Conservation (phyloP, 2,797 vertebrate species). For the Serranus cabrilla region DNA sequence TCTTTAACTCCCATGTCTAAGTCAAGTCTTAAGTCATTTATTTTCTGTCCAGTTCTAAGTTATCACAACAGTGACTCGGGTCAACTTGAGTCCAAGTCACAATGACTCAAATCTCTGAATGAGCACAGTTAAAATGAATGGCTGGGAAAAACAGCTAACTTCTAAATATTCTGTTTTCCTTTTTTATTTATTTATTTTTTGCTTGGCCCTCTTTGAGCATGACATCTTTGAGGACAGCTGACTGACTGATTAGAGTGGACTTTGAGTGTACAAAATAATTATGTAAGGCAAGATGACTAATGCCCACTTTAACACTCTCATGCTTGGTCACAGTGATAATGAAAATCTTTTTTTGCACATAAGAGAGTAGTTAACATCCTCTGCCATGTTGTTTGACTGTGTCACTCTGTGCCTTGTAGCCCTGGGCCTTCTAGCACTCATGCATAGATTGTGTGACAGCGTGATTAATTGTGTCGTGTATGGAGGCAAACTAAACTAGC, state of each 20-base stretch:
- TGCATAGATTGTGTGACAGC: constrained; percentile 69
- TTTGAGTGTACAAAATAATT: constrained; percentile 27
- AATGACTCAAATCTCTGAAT: too few species aligned
- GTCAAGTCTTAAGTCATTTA: too few species aligned
- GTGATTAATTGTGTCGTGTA: constrained; percentile 76
- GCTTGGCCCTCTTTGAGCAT: not conserved
- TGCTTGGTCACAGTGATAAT: constrained; percentile 21
- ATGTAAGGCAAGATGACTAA: constrained; percentile 29
- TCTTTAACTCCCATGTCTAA: too few species aligned
- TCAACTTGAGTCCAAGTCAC: too few species aligned
- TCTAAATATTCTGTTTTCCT: not conserved
- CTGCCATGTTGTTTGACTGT: constrained; percentile 49
- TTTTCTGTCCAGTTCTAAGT: too few species aligned
- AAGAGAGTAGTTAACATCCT: constrained; percentile 43
- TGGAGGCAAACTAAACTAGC: constrained; percentile 58
- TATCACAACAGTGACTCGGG: too few species aligned
- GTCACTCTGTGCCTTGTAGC: constrained; percentile 52
- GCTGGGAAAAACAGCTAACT: not conserved
- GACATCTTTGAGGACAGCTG: constrained; percentile 23
- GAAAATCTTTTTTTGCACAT: constrained; percentile 48
- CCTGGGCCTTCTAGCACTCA: constrained; percentile 43
- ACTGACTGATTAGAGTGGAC: constrained; percentile 42
- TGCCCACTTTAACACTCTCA: constrained; percentile 6
- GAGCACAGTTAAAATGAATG: not conserved
- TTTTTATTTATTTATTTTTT: not conserved